Percentiles rank a stretch among this genome's conserved stretches.
Conservation (phyloP, 2,888 invertebrate species). For the Drosophila fungiperda region DNA sequence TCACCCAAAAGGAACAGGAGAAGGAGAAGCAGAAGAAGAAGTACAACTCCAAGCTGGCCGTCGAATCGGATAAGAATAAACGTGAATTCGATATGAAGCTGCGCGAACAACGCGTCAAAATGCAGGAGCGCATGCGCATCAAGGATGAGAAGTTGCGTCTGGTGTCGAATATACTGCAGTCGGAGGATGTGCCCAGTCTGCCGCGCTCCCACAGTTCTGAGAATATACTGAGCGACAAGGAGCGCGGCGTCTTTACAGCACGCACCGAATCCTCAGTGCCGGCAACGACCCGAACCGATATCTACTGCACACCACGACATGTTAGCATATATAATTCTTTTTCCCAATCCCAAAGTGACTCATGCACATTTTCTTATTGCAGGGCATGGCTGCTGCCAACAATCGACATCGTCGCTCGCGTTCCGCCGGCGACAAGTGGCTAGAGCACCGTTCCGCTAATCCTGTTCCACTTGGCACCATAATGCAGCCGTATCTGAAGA, state of each 20-base stretch:
- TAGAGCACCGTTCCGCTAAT: slow-evolving; percentile 94
- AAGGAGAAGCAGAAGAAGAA: slow-evolving; percentile 89
- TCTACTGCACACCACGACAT: slow-evolving; percentile 76
- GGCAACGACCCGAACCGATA: slow-evolving; percentile 70
- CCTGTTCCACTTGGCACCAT: slow-evolving; percentile 95
- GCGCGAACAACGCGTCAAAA: slow-evolving; percentile 87
- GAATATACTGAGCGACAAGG: slow-evolving; percentile 73
- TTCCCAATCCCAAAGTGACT: neutral
- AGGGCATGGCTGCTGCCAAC: slow-evolving; percentile 90
- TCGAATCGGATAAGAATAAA: slow-evolving; percentile 90
- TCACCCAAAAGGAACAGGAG: slow-evolving; percentile 88
- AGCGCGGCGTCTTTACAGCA: slow-evolving; percentile 48
- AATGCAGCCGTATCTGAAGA: slow-evolving; percentile 92
- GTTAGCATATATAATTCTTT: slow-evolving; percentile 32
- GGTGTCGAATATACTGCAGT: slow-evolving; percentile 87
- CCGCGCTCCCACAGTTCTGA: slow-evolving; percentile 82
- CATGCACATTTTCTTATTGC: neutral
- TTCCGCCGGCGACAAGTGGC: slow-evolving; percentile 92
- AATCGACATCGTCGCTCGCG: slow-evolving; percentile 92
- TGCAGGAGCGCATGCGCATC: slow-evolving; percentile 87
- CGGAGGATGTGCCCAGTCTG: slow-evolving; percentile 84
- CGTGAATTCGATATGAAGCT: slow-evolving; percentile 89
- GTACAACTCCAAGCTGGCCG: slow-evolving; percentile 88
- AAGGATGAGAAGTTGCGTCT: slow-evolving; percentile 88
- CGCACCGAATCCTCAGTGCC: slow-evolving; percentile 66